These are phyloP conservation scores for Agapornis canus DNA, from an alignment of 2,797 vertebrate genomes.

Conservation along the genomic window DNA sequence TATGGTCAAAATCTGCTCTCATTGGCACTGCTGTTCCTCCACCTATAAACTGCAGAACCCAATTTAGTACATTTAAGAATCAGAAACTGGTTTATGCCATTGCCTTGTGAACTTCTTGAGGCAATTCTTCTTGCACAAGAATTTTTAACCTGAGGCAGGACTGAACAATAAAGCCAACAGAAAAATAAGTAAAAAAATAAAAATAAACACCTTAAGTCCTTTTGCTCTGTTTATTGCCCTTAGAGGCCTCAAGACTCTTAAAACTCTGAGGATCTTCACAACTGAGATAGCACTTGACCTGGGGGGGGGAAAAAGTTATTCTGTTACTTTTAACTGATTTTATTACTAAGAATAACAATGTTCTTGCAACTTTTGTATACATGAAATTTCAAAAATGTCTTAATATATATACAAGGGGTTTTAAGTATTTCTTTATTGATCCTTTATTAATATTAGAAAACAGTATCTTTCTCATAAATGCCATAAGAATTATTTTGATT, in stretches of 20 bases:
- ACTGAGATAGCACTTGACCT: constrained; percentile 98
- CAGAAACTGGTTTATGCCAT: not conserved
- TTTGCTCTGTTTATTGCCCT: constrained; percentile 99
- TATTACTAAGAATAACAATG: not conserved
- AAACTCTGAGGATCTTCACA: constrained; percentile 97
- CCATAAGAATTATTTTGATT: not conserved
- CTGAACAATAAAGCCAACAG: not conserved
- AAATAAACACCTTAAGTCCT: constrained; percentile 90
- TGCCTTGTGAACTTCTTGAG: not conserved
- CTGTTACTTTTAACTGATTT: not conserved
- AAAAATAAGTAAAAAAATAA: not conserved
- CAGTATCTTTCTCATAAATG: not conserved
- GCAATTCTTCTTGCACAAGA: not conserved
- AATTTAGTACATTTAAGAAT: not conserved
- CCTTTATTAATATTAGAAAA: not conserved
- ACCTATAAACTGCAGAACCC: not conserved
- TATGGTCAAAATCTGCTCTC: not conserved
- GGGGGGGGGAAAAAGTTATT: not conserved
- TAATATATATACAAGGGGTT: not conserved
- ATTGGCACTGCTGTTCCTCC: not conserved
- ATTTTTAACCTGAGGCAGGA: not conserved
- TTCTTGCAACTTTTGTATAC: not conserved
- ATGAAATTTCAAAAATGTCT: not conserved
- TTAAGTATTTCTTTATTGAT: not conserved
- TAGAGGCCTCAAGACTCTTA: constrained; percentile 93